Conservation (phyloP, 1,140 invertebrate genomes). For the Drosophila lacertosa region DNA sequence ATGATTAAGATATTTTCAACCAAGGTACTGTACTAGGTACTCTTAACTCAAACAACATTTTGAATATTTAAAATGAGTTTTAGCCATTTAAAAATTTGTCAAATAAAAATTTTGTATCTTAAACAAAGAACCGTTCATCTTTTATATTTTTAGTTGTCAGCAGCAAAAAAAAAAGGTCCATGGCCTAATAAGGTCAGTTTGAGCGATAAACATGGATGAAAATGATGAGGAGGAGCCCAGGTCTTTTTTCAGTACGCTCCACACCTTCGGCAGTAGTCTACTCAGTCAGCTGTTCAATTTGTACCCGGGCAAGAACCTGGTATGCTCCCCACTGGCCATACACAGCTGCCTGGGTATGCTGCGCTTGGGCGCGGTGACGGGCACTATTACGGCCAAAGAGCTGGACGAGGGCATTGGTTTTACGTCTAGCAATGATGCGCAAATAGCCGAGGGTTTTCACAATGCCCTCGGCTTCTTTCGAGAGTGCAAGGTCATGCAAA, state of each 20-base stretch:
- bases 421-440: not conserved
- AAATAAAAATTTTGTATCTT: no score
- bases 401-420: not conserved
- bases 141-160: not conserved
- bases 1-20: no score
- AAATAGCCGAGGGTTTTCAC: constrained; percentile 16
- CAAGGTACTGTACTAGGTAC: no score
- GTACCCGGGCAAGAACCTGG: not conserved
- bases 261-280: not conserved
- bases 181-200: not conserved
- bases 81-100: no score
- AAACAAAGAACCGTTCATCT: no score
- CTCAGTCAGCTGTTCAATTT: not conserved
- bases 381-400: constrained; percentile 3
- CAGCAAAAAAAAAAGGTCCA: not conserved
- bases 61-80: no score
- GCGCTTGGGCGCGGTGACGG: not conserved
- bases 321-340: constrained; percentile 13
- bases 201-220: not conserved
- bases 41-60: no score
- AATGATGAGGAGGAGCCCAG: not conserved
- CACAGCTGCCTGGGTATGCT: constrained; percentile 2
- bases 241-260: not conserved
- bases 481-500: not conserved
- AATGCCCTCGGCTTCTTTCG: not conserved